A percentile compares a stretch with the other conserved stretches of the same genome.
phyloP scores from a whole-genome alignment of 2,113 vertebrate species.

The Channa maculata region DNA sequence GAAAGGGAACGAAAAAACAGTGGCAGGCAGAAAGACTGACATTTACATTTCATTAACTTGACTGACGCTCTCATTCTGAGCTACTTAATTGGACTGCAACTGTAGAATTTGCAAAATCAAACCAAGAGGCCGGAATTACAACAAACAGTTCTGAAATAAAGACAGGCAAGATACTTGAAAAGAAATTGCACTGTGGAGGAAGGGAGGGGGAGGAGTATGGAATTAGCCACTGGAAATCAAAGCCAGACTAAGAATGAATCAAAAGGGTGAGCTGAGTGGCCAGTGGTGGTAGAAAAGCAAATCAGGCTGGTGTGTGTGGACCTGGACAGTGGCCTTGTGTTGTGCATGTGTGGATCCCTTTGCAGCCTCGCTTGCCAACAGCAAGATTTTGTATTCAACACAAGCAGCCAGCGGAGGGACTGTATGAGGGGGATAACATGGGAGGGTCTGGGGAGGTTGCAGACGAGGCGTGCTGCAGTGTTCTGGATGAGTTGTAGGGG shows the following conservation, averaged over 20 bases:
- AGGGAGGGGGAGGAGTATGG: neutral
- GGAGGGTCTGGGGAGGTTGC: constrained; percentile 35
- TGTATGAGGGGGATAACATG: constrained; percentile 41
- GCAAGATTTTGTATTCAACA: constrained; percentile 53
- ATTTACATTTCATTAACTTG: constrained; percentile 68
- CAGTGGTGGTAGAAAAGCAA: constrained; percentile 33
- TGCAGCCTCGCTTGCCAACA: constrained; percentile 45
- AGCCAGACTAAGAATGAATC: constrained; percentile 26
- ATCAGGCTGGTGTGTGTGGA: constrained; percentile 28
- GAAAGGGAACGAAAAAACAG: constrained; percentile 35
- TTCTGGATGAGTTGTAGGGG: constrained; percentile 48
- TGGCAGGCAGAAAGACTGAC: constrained; percentile 34
- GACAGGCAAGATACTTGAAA: constrained; percentile 2
- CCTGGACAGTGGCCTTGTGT: constrained; percentile 34
- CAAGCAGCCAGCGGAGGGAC: constrained; percentile 24
- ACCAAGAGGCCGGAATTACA: constrained; percentile 22
- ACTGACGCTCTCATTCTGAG: constrained; percentile 42
- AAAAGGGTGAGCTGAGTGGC: constrained; percentile 27
- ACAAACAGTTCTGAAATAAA: constrained; percentile 27
- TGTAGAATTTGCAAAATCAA: constrained; percentile 43
- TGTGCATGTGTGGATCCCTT: constrained; percentile 31
- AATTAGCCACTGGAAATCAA: constrained; percentile 8
- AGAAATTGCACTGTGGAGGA: constrained; percentile 6
- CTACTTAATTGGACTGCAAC: constrained; percentile 52
- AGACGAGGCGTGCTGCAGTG: constrained; percentile 13